A percentile compares a stretch with the other conserved stretches of the same genome.
phyloP scores from a whole-genome alignment of 2,797 vertebrate species.

The Nannoperca obscura region DNA sequence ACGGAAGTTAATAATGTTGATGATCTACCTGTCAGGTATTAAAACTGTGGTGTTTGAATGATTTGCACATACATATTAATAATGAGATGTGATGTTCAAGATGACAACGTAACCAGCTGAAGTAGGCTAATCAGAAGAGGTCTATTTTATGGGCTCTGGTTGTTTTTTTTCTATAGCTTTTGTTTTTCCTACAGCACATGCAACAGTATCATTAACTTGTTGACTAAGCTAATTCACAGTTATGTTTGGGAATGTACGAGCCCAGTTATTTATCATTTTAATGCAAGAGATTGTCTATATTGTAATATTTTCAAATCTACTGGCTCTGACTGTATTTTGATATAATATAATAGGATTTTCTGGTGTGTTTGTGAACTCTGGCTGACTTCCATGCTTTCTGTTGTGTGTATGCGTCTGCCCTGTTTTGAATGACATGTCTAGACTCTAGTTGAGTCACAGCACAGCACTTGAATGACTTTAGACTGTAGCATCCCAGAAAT shows the following conservation, averaged over 20 bases:
- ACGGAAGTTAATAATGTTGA: slow-evolving; percentile 17
- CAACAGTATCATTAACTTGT: slow-evolving; percentile 21
- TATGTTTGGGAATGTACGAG: slow-evolving; percentile 52
- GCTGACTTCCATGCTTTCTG: slow-evolving; percentile 44
- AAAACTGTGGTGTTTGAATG: slow-evolving; percentile 41
- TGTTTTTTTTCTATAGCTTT: slow-evolving; percentile 17
- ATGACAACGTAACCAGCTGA: slow-evolving; percentile 3
- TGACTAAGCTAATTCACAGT: slow-evolving; percentile 17
- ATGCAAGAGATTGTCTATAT: slow-evolving; percentile 57
- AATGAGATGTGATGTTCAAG: slow-evolving; percentile 9
- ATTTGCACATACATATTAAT: slow-evolving; percentile 51
- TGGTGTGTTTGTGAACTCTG: slow-evolving; percentile 43
- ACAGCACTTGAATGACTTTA: slow-evolving; percentile 73
- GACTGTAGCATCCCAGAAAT: slow-evolving; percentile 75
- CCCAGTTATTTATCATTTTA: slow-evolving; percentile 48
- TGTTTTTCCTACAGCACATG: slow-evolving; percentile 27
- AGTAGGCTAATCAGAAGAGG: slow-evolving; percentile 1
- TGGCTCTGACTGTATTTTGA: slow-evolving; percentile 74
- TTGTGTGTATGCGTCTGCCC: slow-evolving; percentile 19
- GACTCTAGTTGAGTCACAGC: slow-evolving; percentile 49
- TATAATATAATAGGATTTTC: slow-evolving; percentile 42
- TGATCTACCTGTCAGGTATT: slow-evolving; percentile 28
- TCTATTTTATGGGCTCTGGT: slow-evolving; percentile 28
- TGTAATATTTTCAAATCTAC: slow-evolving; percentile 56
- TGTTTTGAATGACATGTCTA: slow-evolving; percentile 41